These are phyloP conservation scores for Helobdella robusta DNA, from an alignment of 2,888 invertebrate genomes.

Conservation along the genomic window DNA sequence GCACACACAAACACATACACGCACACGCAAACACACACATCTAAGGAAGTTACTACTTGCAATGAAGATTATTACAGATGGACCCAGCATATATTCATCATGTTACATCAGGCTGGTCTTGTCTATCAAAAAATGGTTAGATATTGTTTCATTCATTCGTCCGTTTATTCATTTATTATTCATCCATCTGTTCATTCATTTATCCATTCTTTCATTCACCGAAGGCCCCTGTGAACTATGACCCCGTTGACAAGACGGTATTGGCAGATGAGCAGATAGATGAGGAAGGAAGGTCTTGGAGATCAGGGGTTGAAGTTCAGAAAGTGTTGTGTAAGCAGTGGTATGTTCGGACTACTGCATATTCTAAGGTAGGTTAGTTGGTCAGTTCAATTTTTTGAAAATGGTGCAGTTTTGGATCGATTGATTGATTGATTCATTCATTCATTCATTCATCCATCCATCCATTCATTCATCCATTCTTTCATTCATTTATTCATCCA, in stretches of 20 bases:
- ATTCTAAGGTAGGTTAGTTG: conserved; percentile 44
- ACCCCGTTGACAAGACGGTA: conserved; percentile 92
- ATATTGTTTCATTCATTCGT: not conserved
- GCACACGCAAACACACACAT: too few relatives aligned
- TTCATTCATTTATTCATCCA: too few relatives aligned
- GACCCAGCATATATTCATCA: conserved; percentile 89
- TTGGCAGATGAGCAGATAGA: conserved; percentile 96
- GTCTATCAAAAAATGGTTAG: conserved; percentile 72
- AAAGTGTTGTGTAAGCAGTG: conserved; percentile 80
- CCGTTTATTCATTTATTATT: not conserved
- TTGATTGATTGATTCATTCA: too few relatives aligned
- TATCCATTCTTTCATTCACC: not conserved
- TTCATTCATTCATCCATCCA: too few relatives aligned
- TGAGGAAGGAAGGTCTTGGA: conserved; percentile 78
- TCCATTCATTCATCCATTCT: too few relatives aligned
- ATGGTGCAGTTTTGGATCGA: too few relatives aligned
- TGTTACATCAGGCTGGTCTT: conserved; percentile 71
- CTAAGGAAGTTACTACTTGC: conserved; percentile 51
- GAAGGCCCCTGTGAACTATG: conserved; percentile 88
- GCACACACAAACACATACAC: too few relatives aligned
- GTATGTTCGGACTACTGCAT: conserved; percentile 77
- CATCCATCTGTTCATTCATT: not conserved
- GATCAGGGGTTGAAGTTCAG: conserved; percentile 88
- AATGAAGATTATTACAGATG: conserved; percentile 77
- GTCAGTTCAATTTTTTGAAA: too few relatives aligned